Evolutionary conservation across 2,888 invertebrate species (phyloP), one percentile per base, ranked within the genome.

Genomic region (Nymphalis polychloros): DNA sequence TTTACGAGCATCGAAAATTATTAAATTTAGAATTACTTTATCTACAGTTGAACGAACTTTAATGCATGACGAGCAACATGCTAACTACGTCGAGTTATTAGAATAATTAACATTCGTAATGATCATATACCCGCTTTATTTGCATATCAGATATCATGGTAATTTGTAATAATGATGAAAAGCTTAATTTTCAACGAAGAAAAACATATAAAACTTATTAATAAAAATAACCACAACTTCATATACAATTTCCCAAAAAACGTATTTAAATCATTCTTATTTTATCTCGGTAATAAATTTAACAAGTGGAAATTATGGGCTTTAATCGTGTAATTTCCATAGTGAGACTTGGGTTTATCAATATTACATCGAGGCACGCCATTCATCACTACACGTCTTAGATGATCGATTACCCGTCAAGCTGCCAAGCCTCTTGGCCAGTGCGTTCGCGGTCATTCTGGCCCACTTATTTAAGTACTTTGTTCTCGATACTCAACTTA

Each of bases 361-460:
- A 77, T 77, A 77, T 77, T 75, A 76, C 75, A 78, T 75, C 78
- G 73, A 59, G 71, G 76, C 74, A 76, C 75, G 79, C 81, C 80
- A 86, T 87, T 84, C 83, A 85, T 84, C 83, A 83, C 75, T 71
- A 69, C 72, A 71, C 76, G 83, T 81, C 83, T 67, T 72, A 68
- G 75, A 79, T 85, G 84, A 86, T 87, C 78, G 84, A 87, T 86
- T 76, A 78, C 75, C 46, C 57, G 57, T 19, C 57, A 55, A 57
- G 63, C 47, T 70, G 62, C 55, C 67, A 59, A 73, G 63, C 72
- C 71, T 77, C 73, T 76, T 69, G 67, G 63, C 67, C 68, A 65
- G 41, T 64, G 53, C 53, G 60, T 63, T 70, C 20, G 27, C 63
- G 65, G 55, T 71, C 53, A 63, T 50, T 50, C 20, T 8, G 46